Percentiles rank a stretch among this genome's conserved stretches.
Evolutionary conservation across 2,797 vertebrate genomes (phyloP).

Genomic region (Tolypeutes matacus): DNA sequence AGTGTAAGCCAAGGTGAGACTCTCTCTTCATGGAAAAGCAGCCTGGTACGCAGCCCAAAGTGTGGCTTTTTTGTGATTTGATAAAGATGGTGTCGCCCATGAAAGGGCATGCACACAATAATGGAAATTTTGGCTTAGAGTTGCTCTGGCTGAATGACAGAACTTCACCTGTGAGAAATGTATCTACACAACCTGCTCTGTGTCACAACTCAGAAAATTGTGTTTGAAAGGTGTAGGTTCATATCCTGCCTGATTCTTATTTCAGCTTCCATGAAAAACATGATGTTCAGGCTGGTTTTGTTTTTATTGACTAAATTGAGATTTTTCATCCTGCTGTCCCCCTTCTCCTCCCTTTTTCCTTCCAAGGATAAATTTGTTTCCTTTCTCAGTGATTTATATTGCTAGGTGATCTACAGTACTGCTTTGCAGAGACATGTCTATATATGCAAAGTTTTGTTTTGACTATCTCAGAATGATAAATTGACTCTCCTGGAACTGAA

Average conservation of each 20-base stretch:
- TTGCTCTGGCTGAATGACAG: slow-evolving; percentile 16
- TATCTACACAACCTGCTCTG: neutral
- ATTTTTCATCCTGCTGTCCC: neutral
- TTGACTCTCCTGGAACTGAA: slow-evolving; percentile 41
- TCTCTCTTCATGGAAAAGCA: neutral
- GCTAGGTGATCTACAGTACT: neutral
- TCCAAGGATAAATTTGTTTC: slow-evolving; percentile 45
- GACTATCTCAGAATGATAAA: slow-evolving; percentile 58
- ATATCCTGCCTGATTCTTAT: slow-evolving; percentile 12
- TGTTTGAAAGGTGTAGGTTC: neutral
- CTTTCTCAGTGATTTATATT: slow-evolving; percentile 47
- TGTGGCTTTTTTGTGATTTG: neutral
- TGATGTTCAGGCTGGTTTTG: neutral
- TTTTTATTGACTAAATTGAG: slow-evolving; percentile 54
- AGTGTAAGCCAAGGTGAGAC: neutral
- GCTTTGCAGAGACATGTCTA: slow-evolving; percentile 58
- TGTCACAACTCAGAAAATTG: neutral
- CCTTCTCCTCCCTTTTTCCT: neutral
- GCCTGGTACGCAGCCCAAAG: neutral
- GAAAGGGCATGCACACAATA: neutral
- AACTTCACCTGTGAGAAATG: slow-evolving; percentile 12
- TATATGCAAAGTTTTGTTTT: slow-evolving; percentile 65
- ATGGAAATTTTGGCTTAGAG: neutral
- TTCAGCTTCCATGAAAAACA: slow-evolving; percentile 62
- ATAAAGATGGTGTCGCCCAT: neutral